Evolutionary conservation across 2,888 invertebrate species (phyloP), one percentile per base, ranked within the genome.

Genomic region (Lasiommata megera): DNA sequence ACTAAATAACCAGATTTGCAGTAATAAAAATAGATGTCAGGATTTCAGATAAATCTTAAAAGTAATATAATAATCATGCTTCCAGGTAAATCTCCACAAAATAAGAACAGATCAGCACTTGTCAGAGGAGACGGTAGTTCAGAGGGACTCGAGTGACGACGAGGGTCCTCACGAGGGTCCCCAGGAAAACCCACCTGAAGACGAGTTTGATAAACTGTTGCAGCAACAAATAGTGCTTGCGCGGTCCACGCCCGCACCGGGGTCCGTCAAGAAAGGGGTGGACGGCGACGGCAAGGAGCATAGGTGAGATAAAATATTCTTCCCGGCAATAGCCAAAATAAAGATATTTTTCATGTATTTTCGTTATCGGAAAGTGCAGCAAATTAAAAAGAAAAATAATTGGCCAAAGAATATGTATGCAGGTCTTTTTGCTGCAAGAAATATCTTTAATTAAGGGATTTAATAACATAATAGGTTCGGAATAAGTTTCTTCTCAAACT

Each of bases 181-280:
- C 14, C 79, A 81, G 0, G 74, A 74, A 9, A 29, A 29, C 12
- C 85, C 74, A 0, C 91, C 92, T 34, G 86, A 92, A 17, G 94
- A 94, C 70, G 94, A 94, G 68, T 94, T 94, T 66, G 94, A 94
- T 73, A 92, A 92, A 16, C 69, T 94, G 0, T 71, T 94, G 52
- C 92, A 92, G 60, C 93, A 93, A 70, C 94, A 94, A 73, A 94
- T 94, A 50, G 93, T 93, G 2, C 78, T 93, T 59, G 93, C 93
- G 0, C 80, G 85, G n/a, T 73, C 82, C 14, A 88, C 88, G 0
- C 90, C 88, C 0, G 81, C 76, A 0, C 82, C 84, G 0, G 70
- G 61, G 0, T 80, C 82, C 0, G 74, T 64, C 0, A 81, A 75
- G 71, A 81, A 80, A 63, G 44, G 51, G 29, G 23, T 51, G 29